Evolutionary conservation across 2,797 vertebrate genomes (phyloP), one percentile per base, ranked within the genome.

Genomic region (Karalla daura): DNA sequence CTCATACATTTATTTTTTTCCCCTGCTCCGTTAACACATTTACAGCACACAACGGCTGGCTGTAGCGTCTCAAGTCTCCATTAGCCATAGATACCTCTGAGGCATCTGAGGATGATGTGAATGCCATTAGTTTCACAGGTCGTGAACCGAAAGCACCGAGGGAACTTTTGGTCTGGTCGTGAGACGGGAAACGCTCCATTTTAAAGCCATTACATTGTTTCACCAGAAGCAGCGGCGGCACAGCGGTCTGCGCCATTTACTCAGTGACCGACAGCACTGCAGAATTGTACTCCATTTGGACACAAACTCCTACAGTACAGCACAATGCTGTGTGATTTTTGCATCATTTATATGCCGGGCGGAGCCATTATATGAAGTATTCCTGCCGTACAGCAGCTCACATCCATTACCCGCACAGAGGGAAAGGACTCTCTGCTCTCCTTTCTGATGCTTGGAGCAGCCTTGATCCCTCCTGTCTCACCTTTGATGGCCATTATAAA

Each of bases 401-500:
- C 14, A 53, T 4, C 7, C 20, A 33, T 53, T 46, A 37, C n/a
- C 21, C 32, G 53, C 45, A 52, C 17, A 24, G 35, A 25, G 44
- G 18, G 7, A 9, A n/a, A 5, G 12, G 10, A n/a, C 35, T 43
- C 4, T 32, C 5, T 18, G 7, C 55, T 55, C 32, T 33, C n/a
- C 15, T 66, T 13, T 24, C 20, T n/a, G 11, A 35, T 52, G 36
- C 52, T 33, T 61, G 24, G 17, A 45, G 5, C 6, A 54, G 35
- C 35, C 50, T 63, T 36, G 10, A 24, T 39, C 30, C 24, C 14
- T 44, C 5, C 5, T 12, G 30, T 51, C 62, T 52, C 24, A 23
- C 40, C 36, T 61, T 21, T 12, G 65, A 71, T 60, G 53, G 13
- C 59, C 9, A 35, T 36, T 43, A 56, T 20, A 67, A 58, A 46